A percentile compares a stretch with the other conserved stretches of the same genome.
These are phyloP conservation scores for Siniperca obscura DNA, from an alignment of 2,797 vertebrate genomes.

Conservation along the genomic window DNA sequence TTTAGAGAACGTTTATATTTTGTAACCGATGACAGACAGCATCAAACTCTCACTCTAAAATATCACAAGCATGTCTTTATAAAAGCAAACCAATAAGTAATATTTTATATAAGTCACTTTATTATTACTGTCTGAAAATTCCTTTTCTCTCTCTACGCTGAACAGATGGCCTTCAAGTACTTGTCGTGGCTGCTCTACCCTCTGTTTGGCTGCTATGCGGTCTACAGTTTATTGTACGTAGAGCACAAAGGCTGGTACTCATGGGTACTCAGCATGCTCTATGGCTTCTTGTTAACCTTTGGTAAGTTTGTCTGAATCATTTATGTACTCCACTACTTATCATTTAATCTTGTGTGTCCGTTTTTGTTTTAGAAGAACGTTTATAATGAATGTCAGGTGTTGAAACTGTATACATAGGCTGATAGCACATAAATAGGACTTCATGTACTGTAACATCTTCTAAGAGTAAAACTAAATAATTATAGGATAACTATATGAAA, in stretches of 20 bases:
- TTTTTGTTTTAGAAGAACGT: neutral
- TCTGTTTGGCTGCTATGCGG: conserved; percentile 93
- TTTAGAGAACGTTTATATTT: neutral
- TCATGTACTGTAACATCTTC: neutral
- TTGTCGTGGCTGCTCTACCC: conserved; percentile 96
- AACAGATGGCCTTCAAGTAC: conserved; percentile 96
- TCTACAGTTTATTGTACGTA: conserved; percentile 96
- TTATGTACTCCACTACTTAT: neutral
- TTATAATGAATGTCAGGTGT: neutral
- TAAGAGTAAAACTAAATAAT: neutral
- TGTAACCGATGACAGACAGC: neutral
- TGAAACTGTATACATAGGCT: neutral
- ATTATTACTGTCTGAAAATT: neutral
- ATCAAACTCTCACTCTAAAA: neutral
- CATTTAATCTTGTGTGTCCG: neutral
- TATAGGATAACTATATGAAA: neutral
- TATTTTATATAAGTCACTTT: neutral
- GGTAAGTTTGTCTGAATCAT: conserved; percentile 85
- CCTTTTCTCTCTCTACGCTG: conserved; percentile 13
- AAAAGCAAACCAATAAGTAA: neutral
- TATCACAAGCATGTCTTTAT: neutral
- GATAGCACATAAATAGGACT: neutral
- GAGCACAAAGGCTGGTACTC: conserved; percentile 99
- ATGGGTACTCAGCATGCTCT: conserved; percentile 97
- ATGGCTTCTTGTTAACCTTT: conserved; percentile 97